Evolutionary conservation across 2,888 invertebrate species (phyloP), one percentile per base, ranked within the genome.

Genomic region (Drosophila emarginata): DNA sequence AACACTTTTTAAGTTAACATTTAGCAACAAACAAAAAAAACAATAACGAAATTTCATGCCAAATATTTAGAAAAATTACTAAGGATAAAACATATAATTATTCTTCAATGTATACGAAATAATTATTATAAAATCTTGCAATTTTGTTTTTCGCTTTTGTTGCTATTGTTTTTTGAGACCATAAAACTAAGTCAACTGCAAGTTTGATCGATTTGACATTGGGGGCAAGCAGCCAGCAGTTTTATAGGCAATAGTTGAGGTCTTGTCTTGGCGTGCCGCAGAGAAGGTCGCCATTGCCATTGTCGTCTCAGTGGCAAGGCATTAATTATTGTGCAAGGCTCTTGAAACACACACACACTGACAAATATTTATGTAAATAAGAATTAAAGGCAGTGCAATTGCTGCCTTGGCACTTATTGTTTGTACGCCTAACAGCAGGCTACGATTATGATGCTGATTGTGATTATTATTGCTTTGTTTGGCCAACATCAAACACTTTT

Each of bases 161-260:
- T 36, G 53, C 23, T 23, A 23, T 37, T 59, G 56, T 58, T 71
- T 40, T 67, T 72, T 32, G 62, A 45, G 54, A 50, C 28, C 39
- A 50, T 51, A 59, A 62, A 64, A 66, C 66, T 60, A 67, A 69
- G 58, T 66, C 76, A 57, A 63, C 61, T 64, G 74, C 67, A 82
- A 77, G 82, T 86, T 82, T 86, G 83, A 86, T 82, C 86, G 82
- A 82, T 82, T 83, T 65, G 78, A 52, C 82, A 74, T 72, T 82
- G 76, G 60, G 52, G 56, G 7, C 51, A 51, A n/a, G 18, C 32
- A 32, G 32, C 9, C 32, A 36, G 15, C 51, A 64, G 32, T 61
- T 70, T 64, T 53, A 59, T 52, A 45, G 45, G 64, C 65, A 61
- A 40, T 61, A 68, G 56, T 54, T 68, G 59, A 61, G 72, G 62